These are phyloP conservation scores for Nixonia krombeini DNA, from an alignment of 1,140 invertebrate species.

Conservation along the genomic window DNA sequence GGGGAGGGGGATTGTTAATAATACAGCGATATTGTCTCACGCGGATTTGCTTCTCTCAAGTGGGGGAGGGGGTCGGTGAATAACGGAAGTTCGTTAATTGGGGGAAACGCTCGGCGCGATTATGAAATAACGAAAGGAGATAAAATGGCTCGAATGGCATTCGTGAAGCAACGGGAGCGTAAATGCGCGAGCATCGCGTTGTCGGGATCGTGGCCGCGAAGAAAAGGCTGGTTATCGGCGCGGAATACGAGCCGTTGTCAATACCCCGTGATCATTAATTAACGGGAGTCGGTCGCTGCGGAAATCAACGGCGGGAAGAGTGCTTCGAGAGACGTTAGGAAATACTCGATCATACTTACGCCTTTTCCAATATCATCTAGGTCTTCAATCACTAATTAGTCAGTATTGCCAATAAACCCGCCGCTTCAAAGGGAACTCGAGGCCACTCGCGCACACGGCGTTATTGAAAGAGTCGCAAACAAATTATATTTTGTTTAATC, in stretches of 20 bases:
- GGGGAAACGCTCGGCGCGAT: too few relatives aligned
- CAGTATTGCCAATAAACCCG: not conserved
- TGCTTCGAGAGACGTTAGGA: not conserved
- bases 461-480: too few relatives aligned
- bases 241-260: too few relatives aligned
- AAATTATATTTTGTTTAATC: too few relatives aligned
- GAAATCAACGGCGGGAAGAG: not conserved
- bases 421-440: too few relatives aligned
- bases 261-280: conserved; percentile 1
- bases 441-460: too few relatives aligned
- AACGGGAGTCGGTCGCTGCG: not conserved
- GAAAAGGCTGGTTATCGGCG: not conserved
- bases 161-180: not conserved
- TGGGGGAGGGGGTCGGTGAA: too few relatives aligned
- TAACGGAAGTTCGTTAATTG: too few relatives aligned
- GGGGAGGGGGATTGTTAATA: too few relatives aligned
- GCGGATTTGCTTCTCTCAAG: too few relatives aligned
- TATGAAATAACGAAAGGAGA: not conserved
- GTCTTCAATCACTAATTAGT: not conserved
- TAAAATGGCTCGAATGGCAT: not conserved
- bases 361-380: not conserved
- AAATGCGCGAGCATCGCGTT: not conserved
- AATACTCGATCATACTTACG: not conserved
- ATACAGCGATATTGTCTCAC: too few relatives aligned
- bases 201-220: not conserved